Conservation (phyloP, 2,113 vertebrate species). For the Spilogale gracilis region DNA sequence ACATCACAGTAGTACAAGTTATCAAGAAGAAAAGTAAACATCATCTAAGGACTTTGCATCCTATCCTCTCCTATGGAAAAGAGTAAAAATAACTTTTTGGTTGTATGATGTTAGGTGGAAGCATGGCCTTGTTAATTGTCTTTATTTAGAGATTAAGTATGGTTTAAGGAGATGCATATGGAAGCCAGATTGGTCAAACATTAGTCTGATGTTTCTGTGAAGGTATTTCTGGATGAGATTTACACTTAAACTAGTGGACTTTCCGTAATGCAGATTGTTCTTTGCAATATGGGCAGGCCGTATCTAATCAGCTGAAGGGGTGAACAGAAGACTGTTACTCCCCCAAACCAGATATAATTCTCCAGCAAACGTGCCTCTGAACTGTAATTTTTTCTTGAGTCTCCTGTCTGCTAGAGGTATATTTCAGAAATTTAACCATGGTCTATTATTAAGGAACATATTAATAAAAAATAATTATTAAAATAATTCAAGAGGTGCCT, state of each 20-base stretch:
- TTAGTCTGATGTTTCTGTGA: neutral
- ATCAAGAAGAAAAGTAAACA: neutral
- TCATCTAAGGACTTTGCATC: neutral
- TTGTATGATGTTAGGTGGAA: neutral
- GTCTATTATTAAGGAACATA: constrained; percentile 11
- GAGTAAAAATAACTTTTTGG: neutral
- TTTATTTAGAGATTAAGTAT: neutral
- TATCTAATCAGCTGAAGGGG: neutral
- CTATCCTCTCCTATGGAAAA: neutral
- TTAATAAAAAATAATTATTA: constrained; percentile 27
- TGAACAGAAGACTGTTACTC: neutral
- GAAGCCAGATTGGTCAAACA: neutral
- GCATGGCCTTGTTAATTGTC: neutral
- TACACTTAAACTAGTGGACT: neutral
- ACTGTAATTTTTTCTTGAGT: neutral
- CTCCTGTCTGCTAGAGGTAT: neutral
- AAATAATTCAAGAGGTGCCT: neutral
- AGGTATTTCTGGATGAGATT: neutral
- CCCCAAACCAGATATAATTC: neutral
- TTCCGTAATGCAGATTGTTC: neutral
- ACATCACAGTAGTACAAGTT: neutral
- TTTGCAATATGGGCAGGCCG: neutral
- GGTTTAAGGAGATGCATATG: neutral
- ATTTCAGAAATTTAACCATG: constrained; percentile 19
- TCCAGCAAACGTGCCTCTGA: neutral